Conservation (phyloP, 1,140 invertebrate species). For the Cotesia chilonis region DNA sequence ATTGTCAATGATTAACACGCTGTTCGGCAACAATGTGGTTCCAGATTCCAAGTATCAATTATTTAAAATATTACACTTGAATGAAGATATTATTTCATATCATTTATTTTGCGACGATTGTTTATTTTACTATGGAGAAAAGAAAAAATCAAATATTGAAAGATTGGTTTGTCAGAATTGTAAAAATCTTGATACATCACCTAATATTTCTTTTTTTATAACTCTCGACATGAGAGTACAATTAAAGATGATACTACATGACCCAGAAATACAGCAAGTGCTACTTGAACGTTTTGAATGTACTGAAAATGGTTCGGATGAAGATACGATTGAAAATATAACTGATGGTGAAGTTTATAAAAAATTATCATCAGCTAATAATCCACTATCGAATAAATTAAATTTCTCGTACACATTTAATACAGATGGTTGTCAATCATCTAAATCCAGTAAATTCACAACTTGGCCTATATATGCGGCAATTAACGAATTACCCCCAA, state of each 20-base stretch:
- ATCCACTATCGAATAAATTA: neutral
- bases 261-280: neutral
- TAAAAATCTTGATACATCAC: neutral
- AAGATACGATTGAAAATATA: slow-evolving; percentile 24
- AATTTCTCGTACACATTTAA: slow-evolving; percentile 11
- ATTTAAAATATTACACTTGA: slow-evolving; percentile 23
- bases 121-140: slow-evolving; percentile 16
- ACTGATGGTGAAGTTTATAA: slow-evolving; percentile 32
- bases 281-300: slow-evolving; percentile 14
- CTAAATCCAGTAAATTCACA: neutral
- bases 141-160: neutral
- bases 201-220: slow-evolving; percentile 9
- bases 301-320: slow-evolving; percentile 6
- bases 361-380: neutral
- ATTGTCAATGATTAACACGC: slow-evolving; percentile 25
- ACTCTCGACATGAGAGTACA: slow-evolving; percentile 14
- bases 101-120: slow-evolving; percentile 23
- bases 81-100: slow-evolving; percentile 17
- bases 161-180: slow-evolving; percentile 5
- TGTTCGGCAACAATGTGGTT: slow-evolving; percentile 25
- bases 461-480: slow-evolving; percentile 4
- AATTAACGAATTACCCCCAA: neutral
- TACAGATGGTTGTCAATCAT: slow-evolving; percentile 9
- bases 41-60: slow-evolving; percentile 21
- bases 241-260: neutral